These are phyloP conservation scores for Cantharis rustica DNA, from an alignment of 2,888 invertebrate species.

Conservation along the genomic window DNA sequence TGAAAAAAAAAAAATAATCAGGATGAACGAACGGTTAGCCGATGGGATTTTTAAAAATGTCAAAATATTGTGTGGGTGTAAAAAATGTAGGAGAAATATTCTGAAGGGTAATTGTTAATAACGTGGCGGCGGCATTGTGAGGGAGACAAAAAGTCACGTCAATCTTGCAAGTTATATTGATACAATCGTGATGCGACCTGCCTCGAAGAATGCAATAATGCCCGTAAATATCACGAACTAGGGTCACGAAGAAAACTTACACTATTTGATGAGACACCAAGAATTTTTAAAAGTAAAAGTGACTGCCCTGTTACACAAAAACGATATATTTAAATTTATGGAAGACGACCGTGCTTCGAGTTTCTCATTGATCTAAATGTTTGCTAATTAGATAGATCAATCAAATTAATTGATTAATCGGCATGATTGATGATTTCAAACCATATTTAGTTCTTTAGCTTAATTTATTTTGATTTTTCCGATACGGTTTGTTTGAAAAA, in stretches of 20 bases:
- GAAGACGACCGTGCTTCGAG: background rate
- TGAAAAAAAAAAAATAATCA: background rate
- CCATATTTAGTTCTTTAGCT: background rate
- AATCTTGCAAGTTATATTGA: constrained; percentile 31
- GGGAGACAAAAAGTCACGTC: constrained; percentile 31
- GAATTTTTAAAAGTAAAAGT: constrained; percentile 23
- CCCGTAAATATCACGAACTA: constrained; percentile 32
- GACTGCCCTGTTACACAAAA: background rate
- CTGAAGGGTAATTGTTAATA: constrained; percentile 31
- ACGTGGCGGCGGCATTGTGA: constrained; percentile 32
- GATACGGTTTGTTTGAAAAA: background rate
- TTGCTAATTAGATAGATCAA: background rate
- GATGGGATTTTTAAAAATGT: background rate
- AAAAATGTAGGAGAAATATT: background rate
- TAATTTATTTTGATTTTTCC: background rate
- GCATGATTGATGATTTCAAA: background rate
- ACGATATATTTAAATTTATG: background rate
- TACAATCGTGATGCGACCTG: constrained; percentile 33
- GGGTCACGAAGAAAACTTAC: constrained; percentile 33
- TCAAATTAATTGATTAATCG: background rate
- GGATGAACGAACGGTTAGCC: background rate
- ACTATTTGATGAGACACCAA: constrained; percentile 29
- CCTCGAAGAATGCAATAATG: constrained; percentile 31
- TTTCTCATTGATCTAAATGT: background rate
- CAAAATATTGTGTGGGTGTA: background rate